Evolutionary conservation across 2,113 vertebrate genomes (phyloP).

Genomic region (Tachysurus fulvidraco): DNA sequence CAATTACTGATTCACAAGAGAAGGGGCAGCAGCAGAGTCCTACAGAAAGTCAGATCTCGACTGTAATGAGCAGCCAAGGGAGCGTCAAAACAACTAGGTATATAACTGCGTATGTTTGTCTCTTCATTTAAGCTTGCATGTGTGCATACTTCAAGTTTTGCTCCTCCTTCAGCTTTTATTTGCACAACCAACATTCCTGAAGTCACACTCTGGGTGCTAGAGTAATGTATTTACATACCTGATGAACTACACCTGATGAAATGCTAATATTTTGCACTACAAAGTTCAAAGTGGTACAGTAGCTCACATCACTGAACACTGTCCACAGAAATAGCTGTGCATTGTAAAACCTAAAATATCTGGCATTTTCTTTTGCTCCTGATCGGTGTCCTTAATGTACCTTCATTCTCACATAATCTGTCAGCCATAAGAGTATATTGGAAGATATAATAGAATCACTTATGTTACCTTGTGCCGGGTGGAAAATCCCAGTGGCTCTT

Average conservation of each 20-base stretch:
- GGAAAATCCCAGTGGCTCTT: background rate
- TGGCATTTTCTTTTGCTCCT: background rate
- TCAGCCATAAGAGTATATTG: background rate
- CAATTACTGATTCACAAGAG: constrained; percentile 44
- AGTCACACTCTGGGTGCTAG: no score
- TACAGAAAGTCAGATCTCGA: constrained; percentile 41
- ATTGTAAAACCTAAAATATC: background rate
- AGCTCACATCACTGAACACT: background rate
- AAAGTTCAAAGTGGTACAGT: background rate
- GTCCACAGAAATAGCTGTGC: background rate
- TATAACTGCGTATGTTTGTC: background rate
- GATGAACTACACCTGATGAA: background rate
- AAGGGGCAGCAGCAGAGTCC: constrained; percentile 47
- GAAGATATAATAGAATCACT: background rate
- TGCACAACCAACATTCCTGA: background rate
- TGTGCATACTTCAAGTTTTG: background rate
- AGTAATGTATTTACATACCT: background rate
- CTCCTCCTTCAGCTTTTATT: background rate
- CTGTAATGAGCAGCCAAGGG: constrained; percentile 50
- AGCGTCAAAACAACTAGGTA: constrained; percentile 56
- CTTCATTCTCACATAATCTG: background rate
- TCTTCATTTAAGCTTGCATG: background rate
- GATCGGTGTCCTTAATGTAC: background rate
- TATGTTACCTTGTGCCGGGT: background rate
- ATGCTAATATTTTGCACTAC: background rate